Evolutionary conservation across 2,797 vertebrate species (phyloP).

Genomic region (Pterois miles): DNA sequence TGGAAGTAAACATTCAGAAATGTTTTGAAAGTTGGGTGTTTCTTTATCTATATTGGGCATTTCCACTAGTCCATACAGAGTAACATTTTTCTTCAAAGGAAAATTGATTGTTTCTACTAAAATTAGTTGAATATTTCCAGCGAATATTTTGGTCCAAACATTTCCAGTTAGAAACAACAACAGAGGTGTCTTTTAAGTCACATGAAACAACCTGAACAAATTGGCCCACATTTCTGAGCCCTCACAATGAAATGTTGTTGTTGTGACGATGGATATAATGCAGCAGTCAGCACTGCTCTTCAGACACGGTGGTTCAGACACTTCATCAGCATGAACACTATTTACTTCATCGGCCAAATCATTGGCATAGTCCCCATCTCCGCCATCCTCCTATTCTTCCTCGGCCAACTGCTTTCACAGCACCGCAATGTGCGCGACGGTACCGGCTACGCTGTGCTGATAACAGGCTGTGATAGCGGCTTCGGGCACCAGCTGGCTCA

Average conservation of each 20-base stretch:
- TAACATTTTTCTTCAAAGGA: neutral
- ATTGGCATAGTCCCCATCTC: constrained; percentile 17
- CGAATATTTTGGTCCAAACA: too few relatives aligned
- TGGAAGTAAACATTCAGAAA: too few relatives aligned
- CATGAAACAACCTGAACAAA: constrained; percentile 40
- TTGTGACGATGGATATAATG: neutral
- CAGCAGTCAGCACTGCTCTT: fast-evolving
- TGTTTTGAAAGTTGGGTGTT: too few relatives aligned
- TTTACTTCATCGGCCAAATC: constrained; percentile 23
- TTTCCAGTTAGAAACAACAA: neutral
- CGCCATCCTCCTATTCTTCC: constrained; percentile 22
- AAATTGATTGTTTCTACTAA: too few relatives aligned
- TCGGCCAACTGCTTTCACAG: constrained; percentile 24
- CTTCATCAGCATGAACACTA: constrained; percentile 24
- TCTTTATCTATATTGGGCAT: too few relatives aligned
- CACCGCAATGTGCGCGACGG: neutral
- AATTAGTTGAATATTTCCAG: too few relatives aligned
- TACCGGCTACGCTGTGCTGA: constrained; percentile 43
- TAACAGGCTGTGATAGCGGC: constrained; percentile 75
- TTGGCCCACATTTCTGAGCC: neutral
- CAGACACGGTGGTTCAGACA: neutral
- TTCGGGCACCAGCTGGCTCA: constrained; percentile 72
- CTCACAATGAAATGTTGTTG: neutral
- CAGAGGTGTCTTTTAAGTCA: neutral
- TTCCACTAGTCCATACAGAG: too few relatives aligned